Evolutionary conservation across 2,113 vertebrate genomes (phyloP).

Genomic region (Pseudopodoces humilis): DNA sequence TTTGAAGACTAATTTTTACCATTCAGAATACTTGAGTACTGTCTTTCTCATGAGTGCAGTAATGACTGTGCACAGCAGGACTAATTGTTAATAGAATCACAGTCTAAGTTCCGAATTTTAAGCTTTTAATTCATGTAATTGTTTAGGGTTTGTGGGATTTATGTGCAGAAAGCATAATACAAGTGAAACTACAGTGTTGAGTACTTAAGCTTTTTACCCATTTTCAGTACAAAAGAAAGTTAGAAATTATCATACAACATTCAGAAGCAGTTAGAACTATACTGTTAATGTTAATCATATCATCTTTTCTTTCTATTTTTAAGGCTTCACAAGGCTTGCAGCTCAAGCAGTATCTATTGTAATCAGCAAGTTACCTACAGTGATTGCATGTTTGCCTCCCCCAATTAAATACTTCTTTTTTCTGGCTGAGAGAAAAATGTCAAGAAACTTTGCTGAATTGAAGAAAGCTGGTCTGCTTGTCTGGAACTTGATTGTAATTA

Average conservation of each 20-base stretch:
- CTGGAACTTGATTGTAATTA: constrained; percentile 86
- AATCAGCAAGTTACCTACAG: constrained; percentile 89
- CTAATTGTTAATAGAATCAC: background rate
- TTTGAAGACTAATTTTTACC: background rate
- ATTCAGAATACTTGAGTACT: background rate
- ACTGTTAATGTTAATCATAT: constrained; percentile 72
- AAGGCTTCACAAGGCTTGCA: constrained; percentile 80
- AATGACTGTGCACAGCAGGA: background rate
- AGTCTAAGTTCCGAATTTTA: constrained; percentile 16
- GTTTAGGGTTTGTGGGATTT: background rate
- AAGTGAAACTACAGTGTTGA: constrained; percentile 5
- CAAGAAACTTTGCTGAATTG: constrained; percentile 83
- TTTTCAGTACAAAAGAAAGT: constrained; percentile 59
- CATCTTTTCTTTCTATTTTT: constrained; percentile 73
- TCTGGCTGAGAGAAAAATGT: constrained; percentile 87
- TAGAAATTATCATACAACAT: constrained; percentile 57
- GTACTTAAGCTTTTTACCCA: constrained; percentile 18
- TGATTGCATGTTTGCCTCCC: constrained; percentile 89
- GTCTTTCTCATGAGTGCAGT: background rate
- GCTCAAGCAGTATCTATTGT: constrained; percentile 90
- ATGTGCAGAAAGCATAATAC: background rate
- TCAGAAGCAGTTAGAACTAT: constrained; percentile 41
- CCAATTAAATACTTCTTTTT: constrained; percentile 91
- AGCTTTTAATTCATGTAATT: background rate
- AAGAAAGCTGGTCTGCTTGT: constrained; percentile 87